Base-by-base conservation (phyloP, 1,140 invertebrate species). In the Trichogramma pretiosum region DNA sequence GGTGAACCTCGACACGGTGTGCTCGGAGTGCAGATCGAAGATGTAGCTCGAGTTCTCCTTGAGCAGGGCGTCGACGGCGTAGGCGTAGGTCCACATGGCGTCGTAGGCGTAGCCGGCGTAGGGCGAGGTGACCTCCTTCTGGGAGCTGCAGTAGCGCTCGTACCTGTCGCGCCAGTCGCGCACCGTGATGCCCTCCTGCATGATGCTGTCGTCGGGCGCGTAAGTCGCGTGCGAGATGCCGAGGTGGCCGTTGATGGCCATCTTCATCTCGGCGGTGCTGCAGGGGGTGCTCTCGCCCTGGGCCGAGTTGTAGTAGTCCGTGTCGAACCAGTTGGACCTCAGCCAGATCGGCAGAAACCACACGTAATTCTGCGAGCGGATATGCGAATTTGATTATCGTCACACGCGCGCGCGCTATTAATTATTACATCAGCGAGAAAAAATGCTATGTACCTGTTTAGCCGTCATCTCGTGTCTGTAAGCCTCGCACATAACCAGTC, bases 311-410 rank as follows among this genome's bases (percentile, higher is more conserved):
- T 77, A 77, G 38, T 65, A 67, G 51, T 81, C 75, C 0, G 79
- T 81, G 53, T 86, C 75, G 59, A 79, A 82, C 83, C 84, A 86
- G 44, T 79, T 68, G 5, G 67, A 58, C 3, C 72, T 64, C 1
- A 87, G 76, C 85, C 85, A 89, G 1, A 75, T 65, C 0, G 87
- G 87, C 16, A 92, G 63, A 57, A 91, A 90, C 88, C 89, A 91
- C 0, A 88, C 78, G 61, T 87, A 91, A 8, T 85, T 83, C 42
- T 85, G 11, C 24, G 24, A 28, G 24, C 24, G 5, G 24, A 5
- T 28, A 11, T 11, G 11, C 24, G 24, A n/a, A n/a, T 7, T 7
- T 5, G 24, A 28, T 28, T 7, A 28, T 42, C 26, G 22, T 5
- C 18, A 30, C 17, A 4, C 28, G 19, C 16, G 10, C 34, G 17